Evolutionary conservation across 2,888 invertebrate species (phyloP), one percentile per base, ranked within the genome.

Genomic region (Mimachlamys varia): DNA sequence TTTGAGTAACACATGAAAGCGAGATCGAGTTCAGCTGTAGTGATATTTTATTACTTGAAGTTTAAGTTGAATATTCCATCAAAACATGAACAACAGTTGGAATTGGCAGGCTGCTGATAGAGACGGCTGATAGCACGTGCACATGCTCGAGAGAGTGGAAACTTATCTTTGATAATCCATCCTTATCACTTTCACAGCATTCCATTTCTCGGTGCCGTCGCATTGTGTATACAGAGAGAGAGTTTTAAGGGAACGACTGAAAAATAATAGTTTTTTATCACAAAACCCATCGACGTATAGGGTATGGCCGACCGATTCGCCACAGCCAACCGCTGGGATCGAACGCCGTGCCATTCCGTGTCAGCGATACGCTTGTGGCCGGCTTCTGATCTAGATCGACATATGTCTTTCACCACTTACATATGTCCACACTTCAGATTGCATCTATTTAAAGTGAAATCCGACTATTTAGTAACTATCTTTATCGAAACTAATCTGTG

Each of bases 151-250:
- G 76, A 76, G 76, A 76, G 76, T 76, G 76, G 76, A 76, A 76
- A 76, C 76, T 76, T 76, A 33, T 76, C 76, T 76, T 76, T 76
- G 76, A 76, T 76, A 76, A 76, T 76, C 33, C 76, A 33, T 76
- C 76, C 76, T 76, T 76, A 76, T 76, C 76, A 76, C 76, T 76
- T 76, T 76, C 76, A 76, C 76, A 76, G 76, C 76, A 76, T 76
- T 76, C 76, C 76, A 76, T 22, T 33, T 76, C 76, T 76, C 76
- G 33, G 76, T 27, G 27, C 76, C 76, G 33, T 76, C 27, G 76
- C 76, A 76, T 76, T 76, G 76, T 76, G 76, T 76, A 76, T 76
- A 76, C 76, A 76, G 33, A 76, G 13, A 33, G 33, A 33, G 5
- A 76, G 76, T 76, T 76, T 76, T 76, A 76, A 33, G 76, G 76